phyloP scores from a whole-genome alignment of 2,888 invertebrate species.

The Arge pagana region DNA sequence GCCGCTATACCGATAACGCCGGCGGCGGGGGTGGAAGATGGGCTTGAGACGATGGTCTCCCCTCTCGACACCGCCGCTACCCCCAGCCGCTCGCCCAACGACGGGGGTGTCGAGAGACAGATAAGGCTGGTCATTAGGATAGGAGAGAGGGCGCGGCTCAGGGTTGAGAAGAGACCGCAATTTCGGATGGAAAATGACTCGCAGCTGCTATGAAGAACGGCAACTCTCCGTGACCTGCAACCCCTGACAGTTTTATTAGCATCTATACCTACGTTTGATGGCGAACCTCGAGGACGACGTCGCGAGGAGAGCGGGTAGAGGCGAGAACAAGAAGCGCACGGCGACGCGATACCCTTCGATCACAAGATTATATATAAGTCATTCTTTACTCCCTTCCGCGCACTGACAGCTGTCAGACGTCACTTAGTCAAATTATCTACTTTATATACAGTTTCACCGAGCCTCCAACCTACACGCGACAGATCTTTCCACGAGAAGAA shows the following conservation, averaged over 20 bases:
- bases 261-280: constrained; percentile 11
- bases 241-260: constrained; percentile 26
- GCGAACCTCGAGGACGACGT: constrained; percentile 2
- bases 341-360: constrained; percentile 17
- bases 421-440: constrained; percentile 26
- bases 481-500: neutral
- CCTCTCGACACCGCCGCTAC: too few relatives aligned
- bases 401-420: constrained; percentile 31
- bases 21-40: too few relatives aligned
- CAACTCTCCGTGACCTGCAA: constrained; percentile 21
- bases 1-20: too few relatives aligned
- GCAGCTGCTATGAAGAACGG: constrained; percentile 17
- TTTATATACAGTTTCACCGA: constrained; percentile 10
- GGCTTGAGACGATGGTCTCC: too few relatives aligned
- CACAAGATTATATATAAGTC: constrained; percentile 19
- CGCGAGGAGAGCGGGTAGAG: neutral
- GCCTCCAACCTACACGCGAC: neutral
- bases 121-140: constrained; percentile 20
- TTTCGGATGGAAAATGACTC: constrained; percentile 19
- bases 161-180: constrained; percentile 10
- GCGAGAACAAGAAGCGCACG: too few relatives aligned
- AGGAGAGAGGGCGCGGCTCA: neutral
- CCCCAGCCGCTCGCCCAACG: too few relatives aligned
- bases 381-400: constrained; percentile 12
- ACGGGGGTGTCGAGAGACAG: neutral